These are phyloP conservation scores for Chelon labrosus DNA, from an alignment of 2,797 vertebrate genomes.

Conservation along the genomic window DNA sequence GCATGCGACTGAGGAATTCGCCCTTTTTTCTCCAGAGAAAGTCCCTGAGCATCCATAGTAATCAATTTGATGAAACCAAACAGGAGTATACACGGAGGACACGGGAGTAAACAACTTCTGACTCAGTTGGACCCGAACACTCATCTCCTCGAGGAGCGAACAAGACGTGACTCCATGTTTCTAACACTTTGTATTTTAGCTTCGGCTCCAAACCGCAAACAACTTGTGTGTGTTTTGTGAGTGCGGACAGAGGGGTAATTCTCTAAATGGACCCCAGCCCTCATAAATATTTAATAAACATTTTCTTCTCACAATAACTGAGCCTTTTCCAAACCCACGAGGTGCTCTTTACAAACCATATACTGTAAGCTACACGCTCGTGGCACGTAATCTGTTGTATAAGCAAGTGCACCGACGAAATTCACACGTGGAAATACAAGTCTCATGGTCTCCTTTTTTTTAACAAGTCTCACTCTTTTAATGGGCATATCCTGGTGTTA, in stretches of 20 bases:
- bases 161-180: conserved; percentile 42
- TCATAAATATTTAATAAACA: conserved; percentile 57
- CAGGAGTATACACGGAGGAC: conserved; percentile 55
- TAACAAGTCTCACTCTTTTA: conserved; percentile 73
- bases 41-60: conserved; percentile 59
- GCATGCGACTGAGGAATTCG: conserved; percentile 48
- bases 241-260: conserved; percentile 29
- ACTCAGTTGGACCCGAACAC: conserved; percentile 32
- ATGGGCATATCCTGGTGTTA: conserved; percentile 70
- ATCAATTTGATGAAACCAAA: conserved; percentile 70
- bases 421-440: conserved; percentile 57
- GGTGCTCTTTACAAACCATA: conserved; percentile 49
- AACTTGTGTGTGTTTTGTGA: conserved; percentile 27
- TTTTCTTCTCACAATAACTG: conserved; percentile 48
- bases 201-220: conserved; percentile 44
- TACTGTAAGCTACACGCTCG: conserved; percentile 29
- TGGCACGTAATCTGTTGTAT: conserved; percentile 55
- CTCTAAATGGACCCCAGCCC: conserved; percentile 32
- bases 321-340: conserved; percentile 41
- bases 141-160: conserved; percentile 39
- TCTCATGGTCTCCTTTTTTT: conserved; percentile 53
- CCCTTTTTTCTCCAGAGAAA: conserved; percentile 37
- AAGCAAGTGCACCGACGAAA: conserved; percentile 70
- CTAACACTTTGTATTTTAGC: conserved; percentile 46
- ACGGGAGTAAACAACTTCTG: conserved; percentile 62